These are phyloP conservation scores for Esox lucius DNA, from an alignment of 2,797 vertebrate genomes.

Conservation along the genomic window DNA sequence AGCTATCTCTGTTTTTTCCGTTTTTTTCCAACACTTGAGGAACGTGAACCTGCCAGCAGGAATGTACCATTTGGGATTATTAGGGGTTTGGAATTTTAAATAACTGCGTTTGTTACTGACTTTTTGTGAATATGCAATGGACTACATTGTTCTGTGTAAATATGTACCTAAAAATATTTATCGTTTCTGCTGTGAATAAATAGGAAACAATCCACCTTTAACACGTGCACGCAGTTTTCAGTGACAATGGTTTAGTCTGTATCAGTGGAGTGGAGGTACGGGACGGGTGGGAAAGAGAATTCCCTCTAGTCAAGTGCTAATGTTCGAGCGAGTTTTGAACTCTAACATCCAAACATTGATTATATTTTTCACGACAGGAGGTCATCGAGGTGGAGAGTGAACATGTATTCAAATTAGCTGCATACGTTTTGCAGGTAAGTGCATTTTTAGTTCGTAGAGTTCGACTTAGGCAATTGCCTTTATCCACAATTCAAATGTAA, in stretches of 20 bases:
- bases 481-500: not conserved
- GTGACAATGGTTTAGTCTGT: constrained; percentile 77
- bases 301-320: constrained; percentile 63
- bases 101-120: not conserved
- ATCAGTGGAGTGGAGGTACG: constrained; percentile 75
- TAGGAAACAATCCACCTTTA: constrained; percentile 4
- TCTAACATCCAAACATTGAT: not conserved
- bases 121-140: not conserved
- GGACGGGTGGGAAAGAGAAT: constrained; percentile 30
- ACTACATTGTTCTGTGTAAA: not conserved
- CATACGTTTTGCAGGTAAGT: constrained; percentile 93
- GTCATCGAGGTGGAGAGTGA: constrained; percentile 89
- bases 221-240: constrained; percentile 10
- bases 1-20: not conserved
- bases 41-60: constrained; percentile 79
- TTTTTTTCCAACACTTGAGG: constrained; percentile 16
- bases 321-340: not conserved
- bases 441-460: not conserved
- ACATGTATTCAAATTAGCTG: constrained; percentile 91
- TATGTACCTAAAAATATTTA: not conserved
- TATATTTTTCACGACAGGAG: constrained; percentile 73
- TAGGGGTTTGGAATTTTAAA: constrained; percentile 4
- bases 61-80: constrained; percentile 64
- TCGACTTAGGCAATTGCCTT: not conserved
- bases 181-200: no score